Conservation (phyloP, 2,888 invertebrate species). For the Volucella zonaria region DNA sequence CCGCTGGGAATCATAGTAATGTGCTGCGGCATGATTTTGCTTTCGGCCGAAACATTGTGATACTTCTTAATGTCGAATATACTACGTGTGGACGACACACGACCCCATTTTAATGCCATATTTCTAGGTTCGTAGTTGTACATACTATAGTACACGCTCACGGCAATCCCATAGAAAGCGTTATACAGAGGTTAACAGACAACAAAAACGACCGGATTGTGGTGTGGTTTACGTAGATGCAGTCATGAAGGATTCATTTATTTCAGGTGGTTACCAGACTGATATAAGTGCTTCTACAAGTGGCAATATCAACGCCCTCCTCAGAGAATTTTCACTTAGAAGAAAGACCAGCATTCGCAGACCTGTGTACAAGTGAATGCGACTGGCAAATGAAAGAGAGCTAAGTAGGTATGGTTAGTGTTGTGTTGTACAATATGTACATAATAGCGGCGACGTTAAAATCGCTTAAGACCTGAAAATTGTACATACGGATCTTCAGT, state of each 20-base stretch:
- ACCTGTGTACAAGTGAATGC: constrained; percentile 25
- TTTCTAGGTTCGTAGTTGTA: constrained; percentile 36
- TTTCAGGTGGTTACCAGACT: constrained; percentile 56
- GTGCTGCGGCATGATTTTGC: constrained; percentile 60
- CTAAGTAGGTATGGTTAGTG: constrained; percentile 38
- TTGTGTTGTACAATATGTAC: not conserved
- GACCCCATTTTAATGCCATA: constrained; percentile 63
- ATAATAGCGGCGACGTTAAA: constrained; percentile 30
- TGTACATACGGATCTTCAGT: not conserved
- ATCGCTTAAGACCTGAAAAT: constrained; percentile 40
- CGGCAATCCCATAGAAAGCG: constrained; percentile 37
- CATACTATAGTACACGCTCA: constrained; percentile 16
- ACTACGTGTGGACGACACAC: constrained; percentile 65
- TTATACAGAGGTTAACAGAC: constrained; percentile 20
- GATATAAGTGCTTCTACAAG: constrained; percentile 46
- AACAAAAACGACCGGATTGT: not conserved
- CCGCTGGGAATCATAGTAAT: constrained; percentile 67
- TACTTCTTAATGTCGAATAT: constrained; percentile 64
- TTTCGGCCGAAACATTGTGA: constrained; percentile 60
- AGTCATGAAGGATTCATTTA: constrained; percentile 52
- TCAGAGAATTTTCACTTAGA: constrained; percentile 28
- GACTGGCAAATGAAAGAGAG: constrained; percentile 20
- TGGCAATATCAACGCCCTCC: constrained; percentile 44
- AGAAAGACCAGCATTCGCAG: constrained; percentile 24
- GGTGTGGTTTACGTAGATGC: constrained; percentile 1